Conservation (phyloP, 2,888 invertebrate genomes). For the Drosophila ezoana region DNA sequence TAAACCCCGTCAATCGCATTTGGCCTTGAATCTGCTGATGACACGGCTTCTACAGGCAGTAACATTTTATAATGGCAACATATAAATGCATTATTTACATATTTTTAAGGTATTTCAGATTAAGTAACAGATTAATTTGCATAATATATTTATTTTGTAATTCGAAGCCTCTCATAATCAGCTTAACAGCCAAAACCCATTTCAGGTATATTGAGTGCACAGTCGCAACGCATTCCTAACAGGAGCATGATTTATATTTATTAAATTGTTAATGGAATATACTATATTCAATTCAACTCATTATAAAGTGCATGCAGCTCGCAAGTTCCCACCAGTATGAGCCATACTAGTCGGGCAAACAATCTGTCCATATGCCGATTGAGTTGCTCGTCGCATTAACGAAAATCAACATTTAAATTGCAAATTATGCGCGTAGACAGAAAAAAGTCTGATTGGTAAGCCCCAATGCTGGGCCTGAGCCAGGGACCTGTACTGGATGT, state of each 20-base stretch:
- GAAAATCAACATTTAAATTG: slow-evolving; percentile 69
- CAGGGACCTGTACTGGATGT: background rate
- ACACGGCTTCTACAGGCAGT: too few relatives aligned
- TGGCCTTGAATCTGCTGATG: too few relatives aligned
- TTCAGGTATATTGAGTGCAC: slow-evolving; percentile 23
- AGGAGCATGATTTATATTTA: slow-evolving; percentile 56
- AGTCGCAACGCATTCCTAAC: slow-evolving; percentile 43
- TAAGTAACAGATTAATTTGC: too few relatives aligned
- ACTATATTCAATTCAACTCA: slow-evolving; percentile 52
- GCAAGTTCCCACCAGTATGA: slow-evolving; percentile 28
- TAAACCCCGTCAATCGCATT: too few relatives aligned
- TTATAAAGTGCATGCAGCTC: slow-evolving; percentile 37
- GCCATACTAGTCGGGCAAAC: slow-evolving; percentile 50
- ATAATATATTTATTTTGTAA: slow-evolving; percentile 2
- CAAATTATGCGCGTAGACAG: slow-evolving; percentile 54
- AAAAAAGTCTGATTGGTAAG: slow-evolving; percentile 33
- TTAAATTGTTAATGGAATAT: slow-evolving; percentile 44
- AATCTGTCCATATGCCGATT: slow-evolving; percentile 50
- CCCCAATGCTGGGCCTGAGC: slow-evolving; percentile 2
- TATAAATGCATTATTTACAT: too few relatives aligned
- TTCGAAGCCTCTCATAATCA: slow-evolving; percentile 42
- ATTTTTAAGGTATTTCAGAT: too few relatives aligned
- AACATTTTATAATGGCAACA: too few relatives aligned
- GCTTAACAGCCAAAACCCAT: slow-evolving; percentile 52
- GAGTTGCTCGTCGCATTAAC: slow-evolving; percentile 62